Conservation (phyloP, 1,140 invertebrate species). For the Grapholita molesta region DNA sequence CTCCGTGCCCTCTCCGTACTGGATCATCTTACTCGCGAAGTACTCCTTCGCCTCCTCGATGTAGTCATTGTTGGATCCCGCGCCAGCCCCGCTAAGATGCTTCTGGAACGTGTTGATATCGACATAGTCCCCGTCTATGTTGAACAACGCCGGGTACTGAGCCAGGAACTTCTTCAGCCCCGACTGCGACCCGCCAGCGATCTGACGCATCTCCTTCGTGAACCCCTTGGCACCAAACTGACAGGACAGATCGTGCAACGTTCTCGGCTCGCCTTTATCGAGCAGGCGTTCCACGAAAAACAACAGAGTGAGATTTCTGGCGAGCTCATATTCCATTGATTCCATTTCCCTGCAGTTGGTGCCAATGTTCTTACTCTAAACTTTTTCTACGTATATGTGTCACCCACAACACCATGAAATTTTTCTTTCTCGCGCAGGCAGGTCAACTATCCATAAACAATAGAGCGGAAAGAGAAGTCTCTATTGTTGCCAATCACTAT, state of each 20-base stretch:
- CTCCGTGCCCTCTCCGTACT: conserved; percentile 93
- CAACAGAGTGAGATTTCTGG: conserved; percentile 95
- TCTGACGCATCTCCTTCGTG: conserved; percentile 96
- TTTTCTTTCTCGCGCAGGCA: conserved; percentile 59
- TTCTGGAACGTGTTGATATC: conserved; percentile 88
- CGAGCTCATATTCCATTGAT: conserved; percentile 94
- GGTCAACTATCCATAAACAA: conserved; percentile 51
- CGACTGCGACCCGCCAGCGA: conserved; percentile 95
- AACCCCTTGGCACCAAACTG: conserved; percentile 98
- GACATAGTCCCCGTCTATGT: conserved; percentile 94
- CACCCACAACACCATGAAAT: conserved; percentile 77
- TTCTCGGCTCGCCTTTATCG: conserved; percentile 95
- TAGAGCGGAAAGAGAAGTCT: conserved; percentile 51
- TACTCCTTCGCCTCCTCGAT: conserved; percentile 96
- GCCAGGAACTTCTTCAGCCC: conserved; percentile 94
- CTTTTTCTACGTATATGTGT: conserved; percentile 76
- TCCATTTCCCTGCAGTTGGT: conserved; percentile 85
- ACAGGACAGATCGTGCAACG: conserved; percentile 96
- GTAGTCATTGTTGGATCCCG: conserved; percentile 87
- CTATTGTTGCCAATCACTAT: background rate
- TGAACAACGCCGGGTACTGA: conserved; percentile 95
- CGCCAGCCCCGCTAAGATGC: conserved; percentile 72
- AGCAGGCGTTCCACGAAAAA: conserved; percentile 97
- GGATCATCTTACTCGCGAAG: conserved; percentile 93
- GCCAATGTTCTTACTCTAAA: conserved; percentile 75